These are phyloP conservation scores for Itoplectis maculator DNA, from an alignment of 2,888 invertebrate species.

Conservation along the genomic window DNA sequence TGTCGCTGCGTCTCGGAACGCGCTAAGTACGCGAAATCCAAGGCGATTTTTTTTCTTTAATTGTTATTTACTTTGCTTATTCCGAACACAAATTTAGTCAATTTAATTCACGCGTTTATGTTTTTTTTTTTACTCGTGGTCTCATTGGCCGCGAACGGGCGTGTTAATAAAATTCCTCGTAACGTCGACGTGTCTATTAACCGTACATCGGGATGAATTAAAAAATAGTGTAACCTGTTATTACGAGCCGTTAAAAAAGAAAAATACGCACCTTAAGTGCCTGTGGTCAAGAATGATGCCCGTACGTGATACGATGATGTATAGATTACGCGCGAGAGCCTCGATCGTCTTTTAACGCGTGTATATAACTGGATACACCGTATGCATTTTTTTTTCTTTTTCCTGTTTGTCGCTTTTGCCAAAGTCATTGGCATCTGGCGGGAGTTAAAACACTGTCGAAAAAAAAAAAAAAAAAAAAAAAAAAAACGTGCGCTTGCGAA, in stretches of 20 bases:
- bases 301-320: conserved; percentile 46
- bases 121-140: not conserved
- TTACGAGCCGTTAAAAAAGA: conserved; percentile 6
- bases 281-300: conserved; percentile 12
- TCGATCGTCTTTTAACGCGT: not conserved
- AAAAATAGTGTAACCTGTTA: conserved; percentile 8
- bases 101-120: not conserved
- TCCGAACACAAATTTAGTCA: not conserved
- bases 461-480: conserved; percentile 20
- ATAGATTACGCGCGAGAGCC: conserved; percentile 24
- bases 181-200: not conserved
- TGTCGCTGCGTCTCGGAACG: no score
- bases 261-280: conserved; percentile 12
- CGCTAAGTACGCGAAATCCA: no score
- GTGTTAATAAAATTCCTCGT: not conserved
- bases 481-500: conserved; percentile 53
- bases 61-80: not conserved
- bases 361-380: not conserved
- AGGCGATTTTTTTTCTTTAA: no score
- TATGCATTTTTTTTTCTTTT: conserved; percentile 41
- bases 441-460: conserved; percentile 7
- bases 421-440: conserved; percentile 69
- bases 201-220: not conserved
- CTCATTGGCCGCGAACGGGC: not conserved
- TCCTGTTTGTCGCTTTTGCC: conserved; percentile 58